Base-by-base conservation (phyloP, 2,888 invertebrate genomes). In the Cylindroiulus punctatus region DNA sequence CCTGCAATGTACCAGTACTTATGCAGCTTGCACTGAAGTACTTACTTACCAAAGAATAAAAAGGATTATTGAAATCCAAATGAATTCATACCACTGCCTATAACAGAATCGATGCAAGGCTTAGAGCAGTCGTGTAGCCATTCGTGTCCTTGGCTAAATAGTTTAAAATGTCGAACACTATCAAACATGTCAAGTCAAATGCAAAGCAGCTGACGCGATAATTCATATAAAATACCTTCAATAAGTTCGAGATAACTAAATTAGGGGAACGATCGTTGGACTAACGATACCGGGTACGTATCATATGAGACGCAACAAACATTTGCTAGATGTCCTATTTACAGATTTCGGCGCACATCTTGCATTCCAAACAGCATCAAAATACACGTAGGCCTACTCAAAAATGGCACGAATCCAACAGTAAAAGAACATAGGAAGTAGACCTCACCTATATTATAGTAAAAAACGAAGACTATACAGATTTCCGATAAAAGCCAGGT, bases 391-490 rank as follows among this genome's bases (percentile, higher is more conserved):
- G 3, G 7, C 3, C 36, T 36, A 65, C 57, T 65, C 22, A 7
- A 65, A 26, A 65, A 65, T 7, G n/a, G 57, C 8, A 65, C n/a
- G 57, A 65, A 10, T 22, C 0, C 5, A 65, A 65, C 26, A 22
- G 8, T 22, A 22, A 65, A 65, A 1, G 10, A 65, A 65, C 22
- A 22, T 22, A n/a, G 57, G 10, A 22, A 84, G 19, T 22, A 44
- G 30, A 42, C 30, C 84, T 84, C 44, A 84, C 84, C 84, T 42
- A 44, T 84, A 47, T 44, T 44, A 84, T 47, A 84, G 26, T 84
- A 84, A 5, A 84, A 47, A 84, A 84, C 47, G 44, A 84, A 36
- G 44, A 84, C 47, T 26, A 84, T 36, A 47, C 84, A 84, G n/a
- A 44, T 44, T 44, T 84, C 26, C 84, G 44, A 84, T 44, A 84